Evolutionary conservation across 2,797 vertebrate genomes (phyloP).

Genomic region (Eulemur rubriventer): DNA sequence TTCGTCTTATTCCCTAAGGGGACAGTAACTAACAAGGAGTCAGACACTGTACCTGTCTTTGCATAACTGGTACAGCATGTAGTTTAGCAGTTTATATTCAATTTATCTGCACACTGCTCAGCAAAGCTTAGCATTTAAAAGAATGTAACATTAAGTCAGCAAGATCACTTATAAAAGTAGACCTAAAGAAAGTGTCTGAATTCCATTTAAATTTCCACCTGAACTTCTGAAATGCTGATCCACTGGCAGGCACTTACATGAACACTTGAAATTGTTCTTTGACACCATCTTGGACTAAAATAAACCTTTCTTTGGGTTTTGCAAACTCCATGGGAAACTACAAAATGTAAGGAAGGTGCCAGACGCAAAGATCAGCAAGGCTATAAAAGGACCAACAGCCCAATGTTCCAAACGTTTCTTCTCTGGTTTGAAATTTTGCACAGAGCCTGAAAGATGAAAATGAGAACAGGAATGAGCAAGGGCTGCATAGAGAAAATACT

Average conservation of each 20-base stretch:
- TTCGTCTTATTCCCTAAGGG: not conserved
- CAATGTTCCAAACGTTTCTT: slow-evolving; percentile 9
- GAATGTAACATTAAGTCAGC: not conserved
- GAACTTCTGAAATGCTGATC: not conserved
- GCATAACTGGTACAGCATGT: not conserved
- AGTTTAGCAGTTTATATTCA: not conserved
- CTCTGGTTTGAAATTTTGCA: slow-evolving; percentile 33
- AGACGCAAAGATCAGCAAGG: slow-evolving; percentile 61
- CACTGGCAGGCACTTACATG: not conserved
- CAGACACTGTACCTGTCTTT: not conserved
- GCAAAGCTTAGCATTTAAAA: not conserved
- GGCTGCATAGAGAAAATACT: not conserved
- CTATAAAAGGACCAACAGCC: slow-evolving; percentile 54
- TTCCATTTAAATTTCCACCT: not conserved
- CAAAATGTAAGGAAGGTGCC: slow-evolving; percentile 29
- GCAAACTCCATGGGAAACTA: slow-evolving; percentile 58
- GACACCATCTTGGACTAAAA: slow-evolving; percentile 43
- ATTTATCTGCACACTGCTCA: not conserved
- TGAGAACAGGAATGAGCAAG: slow-evolving; percentile 14
- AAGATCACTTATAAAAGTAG: slow-evolving; percentile 19
- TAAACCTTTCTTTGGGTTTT: slow-evolving; percentile 55
- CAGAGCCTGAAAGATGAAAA: not conserved
- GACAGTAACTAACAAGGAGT: not conserved
- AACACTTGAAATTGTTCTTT: slow-evolving; percentile 36
- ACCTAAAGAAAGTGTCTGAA: not conserved